Base-by-base conservation (phyloP, 2,113 vertebrate genomes). In the Aldabrachelys gigantea region DNA sequence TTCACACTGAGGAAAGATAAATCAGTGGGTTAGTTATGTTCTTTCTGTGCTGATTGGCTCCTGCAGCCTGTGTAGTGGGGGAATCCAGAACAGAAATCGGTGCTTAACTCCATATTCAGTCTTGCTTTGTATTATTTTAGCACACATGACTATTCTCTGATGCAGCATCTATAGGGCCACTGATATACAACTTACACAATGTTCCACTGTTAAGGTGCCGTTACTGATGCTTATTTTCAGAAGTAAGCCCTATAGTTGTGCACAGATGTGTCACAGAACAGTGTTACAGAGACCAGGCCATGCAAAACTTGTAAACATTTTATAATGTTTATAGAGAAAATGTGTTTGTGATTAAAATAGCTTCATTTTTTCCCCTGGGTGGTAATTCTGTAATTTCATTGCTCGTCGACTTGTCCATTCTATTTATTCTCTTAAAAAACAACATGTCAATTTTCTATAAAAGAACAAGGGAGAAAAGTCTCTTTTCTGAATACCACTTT, bases 11-110 rank as follows among this genome's bases (percentile, higher is more conserved):
- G 53, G 90, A 85, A 76, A 91, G 59, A 54, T 86, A 88, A 97
- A 92, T 85, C 41, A 93, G 84, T n/a, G 82, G 88, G 41, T 31
- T 1, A 2, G 27, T 95, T 92, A 52, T 4, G 8, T 29, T 69
- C 1, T 72, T 92, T 91, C 91, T 17, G 0, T 89, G 79, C n/a
- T 89, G 76, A 95, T 92, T 89, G 65, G n/a, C 41, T 94, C 82
- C 82, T 82, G 88, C 75, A 88, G 82, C 65, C 50, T 93, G 27
- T 85, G 88, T 92, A 91, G 92, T 59, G 24, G 65, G 82, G 87
- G 95, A 95, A 95, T 81, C 88, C 79, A 85, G 79, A 84, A 90
- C 87, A 85, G 35, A 95, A n/a, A 72, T 87, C 95, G 94, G 89
- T 86, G 84, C 85, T 95, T 47, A 50, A 38, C 54, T 87, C 54